A percentile compares a stretch with the other conserved stretches of the same genome.
These are phyloP conservation scores for Mormyrops attenuatus DNA, from an alignment of 2,797 vertebrate genomes.

Conservation along the genomic window DNA sequence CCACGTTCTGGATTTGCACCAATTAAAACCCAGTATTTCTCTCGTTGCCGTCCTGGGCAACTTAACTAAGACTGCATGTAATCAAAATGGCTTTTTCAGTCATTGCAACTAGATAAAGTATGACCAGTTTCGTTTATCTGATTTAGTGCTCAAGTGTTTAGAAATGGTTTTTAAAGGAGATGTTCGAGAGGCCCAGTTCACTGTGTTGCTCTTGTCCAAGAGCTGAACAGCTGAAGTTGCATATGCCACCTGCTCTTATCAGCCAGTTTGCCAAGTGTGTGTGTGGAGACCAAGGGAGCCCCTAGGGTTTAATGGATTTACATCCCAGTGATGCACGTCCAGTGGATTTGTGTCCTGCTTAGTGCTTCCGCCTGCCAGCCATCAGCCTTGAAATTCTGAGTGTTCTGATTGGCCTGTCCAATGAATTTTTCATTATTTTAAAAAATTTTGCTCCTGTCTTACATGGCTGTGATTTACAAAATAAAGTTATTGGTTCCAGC, in stretches of 20 bases:
- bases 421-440: background rate
- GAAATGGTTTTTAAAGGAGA: background rate
- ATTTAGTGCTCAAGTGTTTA: background rate
- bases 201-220: conserved; percentile 5
- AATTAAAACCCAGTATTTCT: background rate
- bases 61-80: background rate
- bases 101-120: background rate
- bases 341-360: background rate
- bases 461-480: background rate
- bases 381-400: background rate
- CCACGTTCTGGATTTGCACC: background rate
- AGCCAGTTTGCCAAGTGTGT: background rate
- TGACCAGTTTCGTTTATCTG: background rate
- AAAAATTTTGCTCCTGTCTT: background rate
- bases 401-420: background rate
- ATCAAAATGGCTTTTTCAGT: background rate
- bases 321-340: background rate
- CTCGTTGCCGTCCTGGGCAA: background rate
- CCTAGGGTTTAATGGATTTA: background rate
- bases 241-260: background rate
- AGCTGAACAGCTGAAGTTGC: conserved; percentile 1
- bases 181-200: background rate
- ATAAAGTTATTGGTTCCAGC: background rate
- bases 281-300: background rate
- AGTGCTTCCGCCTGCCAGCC: background rate